Evolutionary conservation across 2,113 vertebrate genomes (phyloP).

Genomic region (Rhabdomys dilectus): DNA sequence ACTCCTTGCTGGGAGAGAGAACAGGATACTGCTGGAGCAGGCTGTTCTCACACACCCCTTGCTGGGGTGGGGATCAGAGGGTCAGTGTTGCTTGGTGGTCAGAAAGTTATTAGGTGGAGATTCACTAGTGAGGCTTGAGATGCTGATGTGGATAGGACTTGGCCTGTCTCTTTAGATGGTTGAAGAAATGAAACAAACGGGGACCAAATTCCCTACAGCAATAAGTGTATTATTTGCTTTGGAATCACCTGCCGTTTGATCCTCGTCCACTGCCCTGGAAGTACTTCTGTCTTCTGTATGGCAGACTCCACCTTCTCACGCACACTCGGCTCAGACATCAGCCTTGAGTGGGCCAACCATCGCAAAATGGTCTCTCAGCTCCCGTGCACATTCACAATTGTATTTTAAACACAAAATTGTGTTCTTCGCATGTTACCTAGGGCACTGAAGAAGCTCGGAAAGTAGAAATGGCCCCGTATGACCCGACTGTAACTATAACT

Average conservation of each 20-base stretch:
- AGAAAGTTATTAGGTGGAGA: neutral
- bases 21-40: neutral
- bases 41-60: neutral
- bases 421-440: neutral
- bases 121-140: neutral
- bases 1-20: constrained; percentile 33
- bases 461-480: neutral
- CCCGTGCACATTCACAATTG: neutral
- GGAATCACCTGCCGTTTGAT: neutral
- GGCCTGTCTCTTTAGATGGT: neutral
- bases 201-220: neutral
- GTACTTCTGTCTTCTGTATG: neutral
- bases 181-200: neutral
- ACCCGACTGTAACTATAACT: neutral
- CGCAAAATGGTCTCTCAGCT: neutral
- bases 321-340: neutral
- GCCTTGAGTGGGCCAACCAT: neutral
- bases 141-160: neutral
- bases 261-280: neutral
- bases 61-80: neutral
- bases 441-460: neutral
- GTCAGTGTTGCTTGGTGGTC: neutral
- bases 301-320: neutral
- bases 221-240: neutral
- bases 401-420: neutral